phyloP scores from a whole-genome alignment of 2,797 vertebrate species.

The Triplophysa yarkandensis region DNA sequence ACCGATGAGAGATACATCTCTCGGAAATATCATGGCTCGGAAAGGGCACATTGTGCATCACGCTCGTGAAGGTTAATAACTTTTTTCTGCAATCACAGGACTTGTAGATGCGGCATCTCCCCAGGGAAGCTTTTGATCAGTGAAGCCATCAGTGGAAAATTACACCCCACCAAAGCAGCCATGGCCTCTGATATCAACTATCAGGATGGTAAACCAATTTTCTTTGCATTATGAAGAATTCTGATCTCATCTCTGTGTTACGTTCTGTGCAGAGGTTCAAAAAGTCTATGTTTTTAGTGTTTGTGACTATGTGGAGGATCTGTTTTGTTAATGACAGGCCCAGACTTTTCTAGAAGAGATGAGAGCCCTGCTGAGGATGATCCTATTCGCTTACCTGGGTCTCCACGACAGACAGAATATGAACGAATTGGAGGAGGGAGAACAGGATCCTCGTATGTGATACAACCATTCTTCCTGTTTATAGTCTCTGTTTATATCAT shows the following conservation, averaged over 20 bases:
- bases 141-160: constrained; percentile 37
- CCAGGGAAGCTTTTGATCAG: constrained; percentile 37
- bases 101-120: constrained; percentile 32
- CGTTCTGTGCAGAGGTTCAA: no score
- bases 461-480: not conserved
- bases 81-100: constrained; percentile 48
- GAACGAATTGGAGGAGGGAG: constrained; percentile 74
- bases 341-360: constrained; percentile 54
- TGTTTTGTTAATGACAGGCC: constrained; percentile 55
- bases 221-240: constrained; percentile 8
- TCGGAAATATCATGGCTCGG: not conserved
- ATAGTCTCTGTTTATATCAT: not conserved
- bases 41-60: constrained; percentile 16
- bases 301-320: not conserved
- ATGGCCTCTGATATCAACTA: constrained; percentile 69
- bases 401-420: constrained; percentile 70
- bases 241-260: not conserved
- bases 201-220: constrained; percentile 59
- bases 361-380: constrained; percentile 69
- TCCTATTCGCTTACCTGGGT: constrained; percentile 61
- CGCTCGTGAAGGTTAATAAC: constrained; percentile 32
- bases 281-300: not conserved
- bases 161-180: constrained; percentile 32
- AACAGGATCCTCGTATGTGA: constrained; percentile 74
- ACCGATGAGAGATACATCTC: not conserved